phyloP scores from a whole-genome alignment of 1,140 invertebrate genomes.

The Zaprionus kolodkinae region DNA sequence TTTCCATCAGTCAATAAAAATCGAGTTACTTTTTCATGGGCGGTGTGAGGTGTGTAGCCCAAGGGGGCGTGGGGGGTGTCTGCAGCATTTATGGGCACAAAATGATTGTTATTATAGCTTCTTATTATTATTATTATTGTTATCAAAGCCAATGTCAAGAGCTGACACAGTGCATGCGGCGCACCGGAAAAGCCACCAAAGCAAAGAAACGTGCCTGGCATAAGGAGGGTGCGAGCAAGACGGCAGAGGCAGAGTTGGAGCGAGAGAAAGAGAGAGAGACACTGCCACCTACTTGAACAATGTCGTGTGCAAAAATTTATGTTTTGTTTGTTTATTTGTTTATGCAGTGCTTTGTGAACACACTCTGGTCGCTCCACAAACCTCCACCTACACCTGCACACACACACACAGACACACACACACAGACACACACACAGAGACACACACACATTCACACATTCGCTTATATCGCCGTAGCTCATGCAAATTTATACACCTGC shows the following conservation, averaged over 20 bases:
- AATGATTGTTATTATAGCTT: conserved; percentile 76
- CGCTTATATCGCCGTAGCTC: conserved; percentile 46
- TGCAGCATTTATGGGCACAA: conserved; percentile 62
- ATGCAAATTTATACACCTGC: conserved; percentile 81
- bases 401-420: conserved; percentile 18
- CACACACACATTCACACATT: conserved; percentile 21
- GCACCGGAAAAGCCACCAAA: conserved; percentile 37
- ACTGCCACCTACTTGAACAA: conserved; percentile 20
- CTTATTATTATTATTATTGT: conserved; percentile 72
- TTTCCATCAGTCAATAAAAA: conserved; percentile 67
- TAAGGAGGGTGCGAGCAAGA: conserved; percentile 37
- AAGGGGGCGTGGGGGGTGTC: conserved; percentile 1
- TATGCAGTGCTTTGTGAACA: conserved; percentile 72
- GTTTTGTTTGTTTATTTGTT: conserved; percentile 81
- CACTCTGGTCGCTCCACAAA: too few relatives aligned
- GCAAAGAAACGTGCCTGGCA: conserved; percentile 57
- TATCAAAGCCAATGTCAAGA: conserved; percentile 72
- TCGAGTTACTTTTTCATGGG: conserved; percentile 44
- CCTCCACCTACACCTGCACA: conserved; percentile 15
- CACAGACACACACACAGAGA: conserved; percentile 8
- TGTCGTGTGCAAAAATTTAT: conserved; percentile 67
- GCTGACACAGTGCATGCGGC: conserved; percentile 17
- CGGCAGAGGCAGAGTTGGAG: background rate
- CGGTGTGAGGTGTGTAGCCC: background rate
- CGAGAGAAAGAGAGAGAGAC: background rate